These are phyloP conservation scores for Morpho deidamia DNA, from an alignment of 2,888 invertebrate genomes.

Conservation along the genomic window DNA sequence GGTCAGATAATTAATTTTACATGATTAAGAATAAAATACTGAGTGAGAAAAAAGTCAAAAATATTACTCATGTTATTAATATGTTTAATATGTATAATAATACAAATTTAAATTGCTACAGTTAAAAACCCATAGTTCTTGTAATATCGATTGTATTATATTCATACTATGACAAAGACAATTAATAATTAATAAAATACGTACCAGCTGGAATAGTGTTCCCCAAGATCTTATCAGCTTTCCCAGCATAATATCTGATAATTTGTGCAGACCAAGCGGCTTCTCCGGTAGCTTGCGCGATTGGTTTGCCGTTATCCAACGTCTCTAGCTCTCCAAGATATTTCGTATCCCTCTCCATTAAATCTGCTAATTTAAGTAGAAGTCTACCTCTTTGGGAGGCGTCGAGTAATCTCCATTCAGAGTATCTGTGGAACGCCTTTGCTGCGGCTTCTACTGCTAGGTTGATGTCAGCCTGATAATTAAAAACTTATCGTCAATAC, in stretches of 20 bases:
- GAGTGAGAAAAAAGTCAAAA: too few species aligned
- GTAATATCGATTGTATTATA: too few species aligned
- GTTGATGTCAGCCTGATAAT: slow-evolving; percentile 85
- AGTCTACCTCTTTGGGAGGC: slow-evolving; percentile 88
- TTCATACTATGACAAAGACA: too few species aligned
- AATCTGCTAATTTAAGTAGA: slow-evolving; percentile 84
- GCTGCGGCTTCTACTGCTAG: slow-evolving; percentile 89
- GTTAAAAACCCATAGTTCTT: too few species aligned
- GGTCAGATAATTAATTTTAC: too few species aligned
- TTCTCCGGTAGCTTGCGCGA: slow-evolving; percentile 83
- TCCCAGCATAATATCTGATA: slow-evolving; percentile 93
- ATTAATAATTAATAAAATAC: background rate
- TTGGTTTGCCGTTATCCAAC: slow-evolving; percentile 96
- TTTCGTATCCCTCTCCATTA: slow-evolving; percentile 86
- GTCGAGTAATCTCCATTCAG: slow-evolving; percentile 89
- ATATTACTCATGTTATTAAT: too few species aligned
- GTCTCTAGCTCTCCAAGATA: slow-evolving; percentile 93
- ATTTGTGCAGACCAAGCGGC: slow-evolving; percentile 80
- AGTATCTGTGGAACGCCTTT: slow-evolving; percentile 84
- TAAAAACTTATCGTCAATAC: too few species aligned
- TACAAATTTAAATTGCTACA: too few species aligned
- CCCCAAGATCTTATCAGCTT: slow-evolving; percentile 92
- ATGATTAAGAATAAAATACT: too few species aligned
- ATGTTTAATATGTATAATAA: too few species aligned
- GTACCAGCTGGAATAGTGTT: slow-evolving; percentile 84